Base-by-base conservation (phyloP, 1,140 invertebrate species). In the Atopsyche davidsoni region DNA sequence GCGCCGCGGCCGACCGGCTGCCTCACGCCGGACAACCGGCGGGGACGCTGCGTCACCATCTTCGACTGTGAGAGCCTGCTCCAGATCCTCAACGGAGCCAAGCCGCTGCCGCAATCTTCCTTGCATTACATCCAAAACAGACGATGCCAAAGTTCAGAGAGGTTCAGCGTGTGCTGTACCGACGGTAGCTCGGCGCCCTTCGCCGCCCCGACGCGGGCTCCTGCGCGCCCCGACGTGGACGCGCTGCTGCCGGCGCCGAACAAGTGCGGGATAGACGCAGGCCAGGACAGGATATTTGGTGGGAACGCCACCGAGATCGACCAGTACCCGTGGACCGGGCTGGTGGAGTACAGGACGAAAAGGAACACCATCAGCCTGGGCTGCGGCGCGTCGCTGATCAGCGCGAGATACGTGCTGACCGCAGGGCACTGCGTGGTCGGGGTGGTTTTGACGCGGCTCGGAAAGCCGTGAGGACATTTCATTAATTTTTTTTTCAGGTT, bases 301-400 rank as follows among this genome's bases (percentile, higher is more conserved):
- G 79, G 79, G 0, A 69, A 74, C 23, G 62, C 56, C 18, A 70
- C 77, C 2, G 69, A 66, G 9, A 63, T 80, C 4, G 75, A 76
- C 38, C 76, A 79, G 52, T 81, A 75, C 46, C 78, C 79, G 0
- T 82, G 79, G 79, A 78, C 80, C 75, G 73, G 65, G 0, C 61
- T 79, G 1, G 58, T 82, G n/a, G 74, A 75, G 56, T 77, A 76
- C 52, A 63, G 71, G 9, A 69, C 47, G 1, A 42, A 11, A 16
- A 17, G 32, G 18, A 39, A 51, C 24, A 51, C 36, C 23, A 45
- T 49, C 22, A 14, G 21, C 9, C 32, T 42, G 16, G 38, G 25
- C 7, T 72, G 69, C 54, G 69, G 66, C 9, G 66, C 63, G 24
- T 60, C 69, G 11, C 53, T 72, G 13, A 69, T 72, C 19, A 65